phyloP scores from a whole-genome alignment of 2,113 vertebrate genomes.

The Corythornis madagascariensis region DNA sequence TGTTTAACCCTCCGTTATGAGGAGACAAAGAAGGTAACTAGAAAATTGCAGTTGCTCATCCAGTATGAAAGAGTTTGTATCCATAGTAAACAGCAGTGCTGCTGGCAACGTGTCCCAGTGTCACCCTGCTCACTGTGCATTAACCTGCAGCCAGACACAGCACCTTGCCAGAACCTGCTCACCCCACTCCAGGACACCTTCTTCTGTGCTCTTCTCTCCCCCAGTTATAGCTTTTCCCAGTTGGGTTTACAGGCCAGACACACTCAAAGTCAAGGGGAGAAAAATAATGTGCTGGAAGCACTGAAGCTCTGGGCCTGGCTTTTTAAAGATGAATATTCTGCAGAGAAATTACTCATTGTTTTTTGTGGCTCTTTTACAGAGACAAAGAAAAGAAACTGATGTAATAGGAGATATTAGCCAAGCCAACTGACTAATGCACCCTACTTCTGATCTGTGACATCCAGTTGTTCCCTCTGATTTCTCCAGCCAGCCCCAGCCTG shows the following conservation, averaged over 20 bases:
- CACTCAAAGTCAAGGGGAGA: not conserved
- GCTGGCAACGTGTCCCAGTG: not conserved
- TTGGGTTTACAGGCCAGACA: not conserved
- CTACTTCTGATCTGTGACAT: not conserved
- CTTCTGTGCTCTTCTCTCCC: not conserved
- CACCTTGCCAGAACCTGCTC: not conserved
- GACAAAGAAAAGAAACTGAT: conserved; percentile 59
- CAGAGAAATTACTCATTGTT: conserved; percentile 66
- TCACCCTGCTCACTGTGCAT: not conserved
- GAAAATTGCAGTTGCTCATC: not conserved
- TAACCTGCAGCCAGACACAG: not conserved
- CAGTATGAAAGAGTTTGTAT: too few species aligned
- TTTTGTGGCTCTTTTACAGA: conserved; percentile 60
- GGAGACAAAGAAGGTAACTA: not conserved
- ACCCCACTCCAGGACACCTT: not conserved
- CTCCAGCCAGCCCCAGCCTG: not conserved
- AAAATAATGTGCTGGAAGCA: not conserved
- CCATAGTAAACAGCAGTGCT: not conserved
- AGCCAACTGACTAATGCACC: conserved; percentile 47
- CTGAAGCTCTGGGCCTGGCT: not conserved
- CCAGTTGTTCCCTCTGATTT: not conserved
- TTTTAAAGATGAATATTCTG: conserved; percentile 37
- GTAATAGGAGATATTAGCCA: conserved; percentile 45
- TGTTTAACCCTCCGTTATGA: not conserved
- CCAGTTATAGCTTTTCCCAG: not conserved